Percentiles rank a stretch among this genome's conserved stretches.
These are phyloP conservation scores for Procambarus clarkii DNA, from an alignment of 1,140 invertebrate genomes.

Conservation along the genomic window DNA sequence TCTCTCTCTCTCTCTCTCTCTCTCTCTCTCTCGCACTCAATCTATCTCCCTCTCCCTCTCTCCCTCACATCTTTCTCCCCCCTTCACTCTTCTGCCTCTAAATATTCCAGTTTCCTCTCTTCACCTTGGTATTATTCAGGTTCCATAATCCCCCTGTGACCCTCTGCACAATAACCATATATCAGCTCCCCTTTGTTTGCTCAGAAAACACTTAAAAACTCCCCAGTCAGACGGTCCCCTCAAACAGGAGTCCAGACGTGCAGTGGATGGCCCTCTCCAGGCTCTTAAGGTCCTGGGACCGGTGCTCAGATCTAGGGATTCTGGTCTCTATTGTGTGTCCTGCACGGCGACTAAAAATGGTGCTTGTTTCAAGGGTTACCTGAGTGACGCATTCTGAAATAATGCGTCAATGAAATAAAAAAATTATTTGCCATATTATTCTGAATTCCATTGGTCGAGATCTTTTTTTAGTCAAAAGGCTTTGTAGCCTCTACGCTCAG, in stretches of 20 bases:
- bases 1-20: background rate
- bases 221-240: background rate
- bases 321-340: background rate
- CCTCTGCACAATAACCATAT: background rate
- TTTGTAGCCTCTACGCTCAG: no score
- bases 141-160: background rate
- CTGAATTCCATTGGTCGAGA: background rate
- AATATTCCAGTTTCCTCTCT: background rate
- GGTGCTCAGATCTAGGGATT: background rate
- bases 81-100: background rate
- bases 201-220: background rate
- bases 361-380: background rate
- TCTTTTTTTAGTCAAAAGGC: no score
- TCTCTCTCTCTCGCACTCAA: background rate
- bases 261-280: background rate
- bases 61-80: background rate
- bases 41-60: background rate
- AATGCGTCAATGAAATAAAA: no score
- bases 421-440: background rate
- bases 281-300: background rate
- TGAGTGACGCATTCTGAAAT: background rate
- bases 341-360: background rate
- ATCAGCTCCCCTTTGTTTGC: conserved; percentile 4
- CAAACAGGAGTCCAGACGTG: background rate
- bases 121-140: background rate